Conservation (phyloP, 2,888 invertebrate genomes). For the Ferdinandea cuprea region DNA sequence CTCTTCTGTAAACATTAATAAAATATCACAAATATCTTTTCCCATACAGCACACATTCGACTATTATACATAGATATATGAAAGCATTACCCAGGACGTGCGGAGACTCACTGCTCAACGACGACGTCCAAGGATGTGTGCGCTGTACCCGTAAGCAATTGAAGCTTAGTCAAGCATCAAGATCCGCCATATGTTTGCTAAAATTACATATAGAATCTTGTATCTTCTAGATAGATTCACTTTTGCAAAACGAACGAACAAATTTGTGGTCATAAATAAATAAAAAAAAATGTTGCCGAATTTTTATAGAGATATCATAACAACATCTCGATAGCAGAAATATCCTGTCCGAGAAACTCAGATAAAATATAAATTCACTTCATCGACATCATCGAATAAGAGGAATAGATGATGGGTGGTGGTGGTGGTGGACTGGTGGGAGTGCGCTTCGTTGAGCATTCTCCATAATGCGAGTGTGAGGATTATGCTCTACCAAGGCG, state of each 20-base stretch:
- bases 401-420: slow-evolving; percentile 44
- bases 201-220: neutral
- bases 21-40: slow-evolving; percentile 72
- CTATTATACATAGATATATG: no score
- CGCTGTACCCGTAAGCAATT: slow-evolving; percentile 45
- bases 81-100: slow-evolving; percentile 51
- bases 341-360: slow-evolving; percentile 74
- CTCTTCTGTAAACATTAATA: slow-evolving; percentile 72
- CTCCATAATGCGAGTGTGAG: slow-evolving; percentile 42
- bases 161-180: slow-evolving; percentile 58
- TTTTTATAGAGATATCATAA: slow-evolving; percentile 74
- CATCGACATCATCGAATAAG: slow-evolving; percentile 61
- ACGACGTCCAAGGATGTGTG: slow-evolving; percentile 39
- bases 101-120: slow-evolving; percentile 34
- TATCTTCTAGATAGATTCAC: slow-evolving; percentile 45
- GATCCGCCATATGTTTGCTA: slow-evolving; percentile 50
- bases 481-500: slow-evolving; percentile 49
- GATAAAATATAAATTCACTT: slow-evolving; percentile 75
- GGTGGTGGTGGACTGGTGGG: neutral
- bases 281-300: slow-evolving; percentile 72
- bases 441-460: slow-evolving; percentile 69
- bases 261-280: slow-evolving; percentile 75
- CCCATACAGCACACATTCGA: slow-evolving; percentile 18
- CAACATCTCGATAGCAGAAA: slow-evolving; percentile 71
- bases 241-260: slow-evolving; percentile 52